Evolutionary conservation across 2,888 invertebrate genomes (phyloP).

Genomic region (Nemapogon koenigi): DNA sequence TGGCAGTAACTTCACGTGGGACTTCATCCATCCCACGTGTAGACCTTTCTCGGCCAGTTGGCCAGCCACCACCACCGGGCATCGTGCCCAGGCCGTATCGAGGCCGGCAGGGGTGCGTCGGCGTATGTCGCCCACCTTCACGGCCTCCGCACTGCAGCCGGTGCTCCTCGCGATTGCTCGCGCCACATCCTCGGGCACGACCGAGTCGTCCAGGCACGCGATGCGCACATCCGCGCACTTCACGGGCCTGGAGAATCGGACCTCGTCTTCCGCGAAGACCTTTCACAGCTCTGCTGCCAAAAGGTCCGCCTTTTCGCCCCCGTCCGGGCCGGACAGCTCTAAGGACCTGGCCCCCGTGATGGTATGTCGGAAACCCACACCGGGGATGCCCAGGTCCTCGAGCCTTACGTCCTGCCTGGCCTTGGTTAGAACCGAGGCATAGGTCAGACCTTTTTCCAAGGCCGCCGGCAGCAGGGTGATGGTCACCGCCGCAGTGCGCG

Average conservation of each 20-base stretch:
- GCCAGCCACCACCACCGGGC: slow-evolving; percentile 6
- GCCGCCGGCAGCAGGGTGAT: slow-evolving; percentile 14
- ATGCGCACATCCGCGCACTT: slow-evolving; percentile 5
- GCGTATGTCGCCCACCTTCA: slow-evolving; percentile 1
- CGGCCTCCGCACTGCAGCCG: background rate
- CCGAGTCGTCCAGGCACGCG: slow-evolving; percentile 6
- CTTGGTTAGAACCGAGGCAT: slow-evolving; percentile 7
- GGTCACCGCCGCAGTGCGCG: slow-evolving; percentile 13
- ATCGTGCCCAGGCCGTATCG: slow-evolving; percentile 5
- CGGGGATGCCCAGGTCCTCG: slow-evolving; percentile 2
- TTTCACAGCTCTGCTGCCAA: slow-evolving; percentile 13
- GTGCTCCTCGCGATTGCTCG: background rate
- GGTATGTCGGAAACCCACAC: background rate
- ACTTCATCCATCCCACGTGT: slow-evolving; percentile 6
- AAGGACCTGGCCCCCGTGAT: slow-evolving; percentile 13
- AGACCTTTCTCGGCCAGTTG: background rate
- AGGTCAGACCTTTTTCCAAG: slow-evolving; percentile 9
- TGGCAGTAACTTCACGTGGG: background rate
- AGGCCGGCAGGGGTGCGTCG: background rate
- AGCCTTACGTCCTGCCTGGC: slow-evolving; percentile 11
- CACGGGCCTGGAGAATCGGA: slow-evolving; percentile 1
- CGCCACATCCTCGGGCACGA: background rate
- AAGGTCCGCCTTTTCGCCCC: slow-evolving; percentile 11
- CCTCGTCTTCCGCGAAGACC: background rate
- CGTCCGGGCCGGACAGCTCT: slow-evolving; percentile 12